Evolutionary conservation across 1,140 invertebrate genomes (phyloP).

Genomic region (Bombus haemorrhoidalis): DNA sequence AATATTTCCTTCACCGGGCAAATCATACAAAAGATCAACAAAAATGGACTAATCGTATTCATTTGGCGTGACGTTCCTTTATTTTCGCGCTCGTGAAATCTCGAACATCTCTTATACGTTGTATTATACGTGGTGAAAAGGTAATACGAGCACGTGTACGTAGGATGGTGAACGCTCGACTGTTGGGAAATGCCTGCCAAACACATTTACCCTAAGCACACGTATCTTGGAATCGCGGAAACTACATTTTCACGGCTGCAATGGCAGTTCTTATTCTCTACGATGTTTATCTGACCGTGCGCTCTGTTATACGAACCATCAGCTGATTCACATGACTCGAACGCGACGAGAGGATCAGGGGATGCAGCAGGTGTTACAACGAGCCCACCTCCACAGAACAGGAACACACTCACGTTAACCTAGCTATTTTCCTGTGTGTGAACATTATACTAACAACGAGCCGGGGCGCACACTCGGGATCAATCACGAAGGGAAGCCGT

Average conservation of each 20-base stretch:
- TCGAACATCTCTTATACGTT: neutral
- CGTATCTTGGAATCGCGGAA: neutral
- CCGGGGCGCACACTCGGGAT: constrained; percentile 55
- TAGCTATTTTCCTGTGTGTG: constrained; percentile 36
- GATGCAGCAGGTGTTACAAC: constrained; percentile 57
- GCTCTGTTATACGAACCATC: constrained; percentile 34
- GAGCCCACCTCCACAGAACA: constrained; percentile 35
- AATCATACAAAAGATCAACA: neutral
- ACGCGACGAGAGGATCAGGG: constrained; percentile 11
- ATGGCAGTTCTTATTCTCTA: neutral
- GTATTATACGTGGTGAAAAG: no score
- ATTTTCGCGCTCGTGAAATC: neutral
- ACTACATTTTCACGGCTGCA: neutral
- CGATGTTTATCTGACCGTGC: neutral
- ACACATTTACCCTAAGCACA: neutral
- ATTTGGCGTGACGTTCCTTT: neutral
- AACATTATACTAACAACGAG: constrained; percentile 31
- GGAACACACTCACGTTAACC: constrained; percentile 28
- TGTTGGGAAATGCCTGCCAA: neutral
- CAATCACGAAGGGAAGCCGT: constrained; percentile 49
- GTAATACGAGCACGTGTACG: constrained; percentile 17
- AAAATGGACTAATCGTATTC: neutral
- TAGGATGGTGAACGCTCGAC: neutral
- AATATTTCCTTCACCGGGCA: no score
- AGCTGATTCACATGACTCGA: constrained; percentile 37